Percentiles rank a stretch among this genome's conserved stretches.
Conservation (phyloP, 2,888 invertebrate species). For the Acanthosepion pharaonis region DNA sequence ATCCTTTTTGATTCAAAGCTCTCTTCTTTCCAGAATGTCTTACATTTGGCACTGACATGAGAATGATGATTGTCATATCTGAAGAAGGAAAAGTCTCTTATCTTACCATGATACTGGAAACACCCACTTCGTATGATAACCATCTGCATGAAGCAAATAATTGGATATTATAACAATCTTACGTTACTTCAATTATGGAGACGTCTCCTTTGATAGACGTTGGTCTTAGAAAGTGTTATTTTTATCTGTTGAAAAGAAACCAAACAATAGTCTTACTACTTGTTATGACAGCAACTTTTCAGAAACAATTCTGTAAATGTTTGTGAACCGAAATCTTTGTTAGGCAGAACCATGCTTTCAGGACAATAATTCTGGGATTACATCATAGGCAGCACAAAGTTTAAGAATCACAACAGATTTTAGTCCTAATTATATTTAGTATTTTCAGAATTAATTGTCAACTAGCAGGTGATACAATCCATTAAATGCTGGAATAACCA, state of each 20-base stretch:
- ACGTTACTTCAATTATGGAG: neutral
- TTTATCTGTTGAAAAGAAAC: neutral
- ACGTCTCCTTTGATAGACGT: neutral
- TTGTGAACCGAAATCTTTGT: neutral
- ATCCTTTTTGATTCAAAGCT: neutral
- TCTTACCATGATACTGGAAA: neutral
- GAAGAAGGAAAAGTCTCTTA: neutral
- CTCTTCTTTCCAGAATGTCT: neutral
- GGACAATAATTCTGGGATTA: too few relatives aligned
- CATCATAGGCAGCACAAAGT: too few relatives aligned
- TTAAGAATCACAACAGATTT: too few relatives aligned
- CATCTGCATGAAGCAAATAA: neutral
- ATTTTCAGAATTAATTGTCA: too few relatives aligned
- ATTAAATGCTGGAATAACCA: too few relatives aligned
- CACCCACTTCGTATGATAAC: neutral
- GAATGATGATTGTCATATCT: neutral
- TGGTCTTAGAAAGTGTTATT: neutral
- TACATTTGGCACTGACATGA: neutral
- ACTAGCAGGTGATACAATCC: too few relatives aligned
- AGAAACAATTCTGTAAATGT: neutral
- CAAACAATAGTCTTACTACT: neutral
- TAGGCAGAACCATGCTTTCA: neutral
- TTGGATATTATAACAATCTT: neutral
- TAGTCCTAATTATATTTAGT: too few relatives aligned
- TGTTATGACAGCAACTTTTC: neutral